These are phyloP conservation scores for Loris lydekkerianus DNA, from an alignment of 2,797 vertebrate genomes.

Conservation along the genomic window DNA sequence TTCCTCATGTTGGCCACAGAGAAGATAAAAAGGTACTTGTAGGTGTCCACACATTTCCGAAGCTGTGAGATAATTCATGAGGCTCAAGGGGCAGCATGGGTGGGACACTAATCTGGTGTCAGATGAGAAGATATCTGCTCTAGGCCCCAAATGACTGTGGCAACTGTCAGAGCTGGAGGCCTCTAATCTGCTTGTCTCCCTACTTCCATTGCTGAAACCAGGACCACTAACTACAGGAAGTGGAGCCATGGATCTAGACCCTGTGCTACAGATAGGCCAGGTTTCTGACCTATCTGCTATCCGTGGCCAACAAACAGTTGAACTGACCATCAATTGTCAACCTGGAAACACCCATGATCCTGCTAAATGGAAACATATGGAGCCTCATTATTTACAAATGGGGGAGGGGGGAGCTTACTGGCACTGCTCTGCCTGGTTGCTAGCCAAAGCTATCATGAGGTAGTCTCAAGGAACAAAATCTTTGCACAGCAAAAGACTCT, in stretches of 20 bases:
- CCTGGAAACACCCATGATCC: neutral
- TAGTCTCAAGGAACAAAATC: neutral
- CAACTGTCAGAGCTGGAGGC: neutral
- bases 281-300: neutral
- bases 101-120: neutral
- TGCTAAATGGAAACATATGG: neutral
- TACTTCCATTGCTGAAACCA: neutral
- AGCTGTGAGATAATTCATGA: conserved; percentile 88
- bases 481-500: neutral
- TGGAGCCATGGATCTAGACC: neutral
- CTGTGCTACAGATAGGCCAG: neutral
- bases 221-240: neutral
- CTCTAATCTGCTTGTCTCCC: neutral
- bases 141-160: neutral
- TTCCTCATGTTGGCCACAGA: conserved; percentile 98
- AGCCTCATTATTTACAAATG: neutral
- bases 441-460: neutral
- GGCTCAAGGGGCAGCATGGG: neutral
- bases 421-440: too few species aligned
- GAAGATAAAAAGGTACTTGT: conserved; percentile 95
- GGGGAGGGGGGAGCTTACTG: rapidly evolving
- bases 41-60: conserved; percentile 96
- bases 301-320: neutral
- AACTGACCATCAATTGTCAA: neutral
- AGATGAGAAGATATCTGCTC: neutral